Conservation (phyloP, 2,888 invertebrate genomes). For the Epiblema foenella region DNA sequence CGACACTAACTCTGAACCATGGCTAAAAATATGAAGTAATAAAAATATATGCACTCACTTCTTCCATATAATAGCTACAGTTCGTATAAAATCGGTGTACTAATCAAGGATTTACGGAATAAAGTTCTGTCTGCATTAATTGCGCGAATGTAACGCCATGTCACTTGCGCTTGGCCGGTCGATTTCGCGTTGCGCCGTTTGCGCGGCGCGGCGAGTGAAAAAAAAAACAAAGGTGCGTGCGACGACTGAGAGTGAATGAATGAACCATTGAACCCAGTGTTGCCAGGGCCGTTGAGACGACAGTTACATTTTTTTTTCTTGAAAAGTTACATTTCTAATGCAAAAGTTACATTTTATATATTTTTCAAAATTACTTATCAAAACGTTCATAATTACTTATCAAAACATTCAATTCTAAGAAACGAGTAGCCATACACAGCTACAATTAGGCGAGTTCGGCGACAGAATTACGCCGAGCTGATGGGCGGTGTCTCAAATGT, state of each 20-base stretch:
- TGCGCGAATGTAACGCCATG: slow-evolving; percentile 41
- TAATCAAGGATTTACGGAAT: background rate
- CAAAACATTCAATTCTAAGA: too few relatives aligned
- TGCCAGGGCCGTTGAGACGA: too few relatives aligned
- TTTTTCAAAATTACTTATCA: too few relatives aligned
- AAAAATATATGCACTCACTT: slow-evolving; percentile 23
- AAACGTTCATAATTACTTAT: too few relatives aligned
- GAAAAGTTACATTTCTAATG: too few relatives aligned
- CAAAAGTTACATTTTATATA: too few relatives aligned
- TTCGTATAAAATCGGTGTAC: slow-evolving; percentile 8
- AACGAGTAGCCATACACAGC: too few relatives aligned
- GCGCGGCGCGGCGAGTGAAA: slow-evolving; percentile 29
- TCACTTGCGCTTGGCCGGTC: slow-evolving; percentile 35
- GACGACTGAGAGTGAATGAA: background rate
- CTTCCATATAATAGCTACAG: background rate
- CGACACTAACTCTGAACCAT: background rate
- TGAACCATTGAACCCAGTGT: too few relatives aligned
- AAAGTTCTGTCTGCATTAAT: slow-evolving; percentile 21
- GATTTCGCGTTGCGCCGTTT: slow-evolving; percentile 38
- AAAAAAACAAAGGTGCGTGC: slow-evolving; percentile 23
- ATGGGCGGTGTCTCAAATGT: too few relatives aligned
- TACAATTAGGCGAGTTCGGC: too few relatives aligned
- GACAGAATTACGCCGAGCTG: too few relatives aligned
- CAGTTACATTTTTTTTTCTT: too few relatives aligned
- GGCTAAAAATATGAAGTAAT: background rate